These are phyloP conservation scores for Remorina albescens DNA, from an alignment of 2,797 vertebrate genomes.

Conservation along the genomic window DNA sequence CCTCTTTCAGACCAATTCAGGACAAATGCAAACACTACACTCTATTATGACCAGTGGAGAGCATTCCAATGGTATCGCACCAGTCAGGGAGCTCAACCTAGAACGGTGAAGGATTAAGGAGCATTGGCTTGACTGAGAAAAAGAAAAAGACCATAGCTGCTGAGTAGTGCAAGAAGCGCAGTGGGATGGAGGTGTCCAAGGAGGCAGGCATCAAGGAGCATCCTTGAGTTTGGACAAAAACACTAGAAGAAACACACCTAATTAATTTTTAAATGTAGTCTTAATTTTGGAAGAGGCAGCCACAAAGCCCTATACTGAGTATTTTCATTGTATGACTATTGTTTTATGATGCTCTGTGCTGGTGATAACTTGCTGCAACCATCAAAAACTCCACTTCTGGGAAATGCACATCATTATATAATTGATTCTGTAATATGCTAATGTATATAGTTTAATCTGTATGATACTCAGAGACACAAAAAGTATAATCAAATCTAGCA, in stretches of 20 bases:
- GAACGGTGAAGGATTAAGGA: slow-evolving; percentile 69
- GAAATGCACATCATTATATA: background rate
- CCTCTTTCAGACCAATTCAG: slow-evolving; percentile 81
- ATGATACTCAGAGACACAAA: background rate
- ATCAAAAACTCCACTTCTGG: background rate
- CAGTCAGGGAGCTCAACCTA: slow-evolving; percentile 71
- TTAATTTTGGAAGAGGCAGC: background rate
- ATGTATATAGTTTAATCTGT: background rate
- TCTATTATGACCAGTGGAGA: slow-evolving; percentile 79
- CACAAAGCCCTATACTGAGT: background rate
- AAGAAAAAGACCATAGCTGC: slow-evolving; percentile 55
- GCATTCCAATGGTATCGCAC: slow-evolving; percentile 77
- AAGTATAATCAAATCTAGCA: background rate
- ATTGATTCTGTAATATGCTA: too few relatives aligned
- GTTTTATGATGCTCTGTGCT: background rate
- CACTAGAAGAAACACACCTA: background rate
- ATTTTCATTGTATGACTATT: background rate
- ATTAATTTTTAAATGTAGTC: background rate
- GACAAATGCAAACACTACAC: slow-evolving; percentile 81
- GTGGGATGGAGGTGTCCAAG: slow-evolving; percentile 38
- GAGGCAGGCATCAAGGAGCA: slow-evolving; percentile 12
- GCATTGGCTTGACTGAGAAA: slow-evolving; percentile 54
- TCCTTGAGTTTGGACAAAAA: slow-evolving; percentile 11
- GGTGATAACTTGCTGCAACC: background rate
- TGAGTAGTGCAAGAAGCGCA: slow-evolving; percentile 47